Evolutionary conservation across 2,888 invertebrate genomes (phyloP).

Genomic region (Endomychus coccineus): DNA sequence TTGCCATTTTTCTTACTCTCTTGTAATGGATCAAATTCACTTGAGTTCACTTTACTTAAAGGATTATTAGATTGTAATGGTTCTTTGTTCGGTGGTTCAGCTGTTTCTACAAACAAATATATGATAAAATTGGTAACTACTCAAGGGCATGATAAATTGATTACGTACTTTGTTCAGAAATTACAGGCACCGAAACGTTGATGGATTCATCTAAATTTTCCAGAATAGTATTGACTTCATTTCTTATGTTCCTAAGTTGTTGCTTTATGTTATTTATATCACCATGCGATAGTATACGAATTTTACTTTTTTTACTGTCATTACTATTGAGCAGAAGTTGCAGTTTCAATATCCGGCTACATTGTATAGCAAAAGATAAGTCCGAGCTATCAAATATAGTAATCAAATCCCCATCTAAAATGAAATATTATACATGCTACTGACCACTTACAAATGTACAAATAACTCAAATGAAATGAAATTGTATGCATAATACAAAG

Average conservation of each 20-base stretch:
- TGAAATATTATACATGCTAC: background rate
- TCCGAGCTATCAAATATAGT: constrained; percentile 65
- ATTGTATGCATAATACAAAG: no score
- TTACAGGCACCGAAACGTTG: constrained; percentile 16
- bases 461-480: no score
- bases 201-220: constrained; percentile 47
- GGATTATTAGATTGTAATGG: constrained; percentile 18
- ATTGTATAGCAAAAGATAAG: constrained; percentile 61
- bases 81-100: constrained; percentile 13
- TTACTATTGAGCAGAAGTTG: constrained; percentile 49
- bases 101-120: constrained; percentile 2
- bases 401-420: constrained; percentile 59
- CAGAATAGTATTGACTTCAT: constrained; percentile 52
- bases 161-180: constrained; percentile 22
- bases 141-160: constrained; percentile 2
- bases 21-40: constrained; percentile 55
- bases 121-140: constrained; percentile 5
- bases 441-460: no score
- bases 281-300: constrained; percentile 29
- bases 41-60: constrained; percentile 42
- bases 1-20: constrained; percentile 36
- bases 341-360: constrained; percentile 56
- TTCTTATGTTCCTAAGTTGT: constrained; percentile 46
- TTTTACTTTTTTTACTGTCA: constrained; percentile 33
- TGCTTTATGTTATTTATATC: constrained; percentile 46